Percentiles rank a stretch among this genome's conserved stretches.
These are phyloP conservation scores for Mergus octosetaceus DNA, from an alignment of 2,797 vertebrate species.

Conservation along the genomic window DNA sequence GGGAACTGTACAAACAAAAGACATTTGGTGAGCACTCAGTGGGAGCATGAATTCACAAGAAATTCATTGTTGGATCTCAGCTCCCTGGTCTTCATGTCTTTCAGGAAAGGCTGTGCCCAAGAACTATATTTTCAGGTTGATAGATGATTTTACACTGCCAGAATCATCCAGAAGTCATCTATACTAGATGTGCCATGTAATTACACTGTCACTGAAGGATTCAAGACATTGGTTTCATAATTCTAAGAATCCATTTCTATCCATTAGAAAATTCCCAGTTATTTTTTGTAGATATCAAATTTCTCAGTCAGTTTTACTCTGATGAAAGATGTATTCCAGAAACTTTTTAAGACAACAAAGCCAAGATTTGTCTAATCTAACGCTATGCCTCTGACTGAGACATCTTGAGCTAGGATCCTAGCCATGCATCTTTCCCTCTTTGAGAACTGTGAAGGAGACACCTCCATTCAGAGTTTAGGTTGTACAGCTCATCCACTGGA, in stretches of 20 bases:
- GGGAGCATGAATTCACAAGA: background rate
- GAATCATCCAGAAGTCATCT: background rate
- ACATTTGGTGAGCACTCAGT: background rate
- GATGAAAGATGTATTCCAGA: background rate
- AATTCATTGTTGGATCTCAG: background rate
- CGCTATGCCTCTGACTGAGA: background rate
- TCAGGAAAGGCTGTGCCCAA: background rate
- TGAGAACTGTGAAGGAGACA: background rate
- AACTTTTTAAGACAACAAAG: background rate
- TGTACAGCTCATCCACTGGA: rapidly evolving
- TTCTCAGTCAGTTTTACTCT: background rate
- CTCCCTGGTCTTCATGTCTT: background rate
- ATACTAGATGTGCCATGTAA: background rate
- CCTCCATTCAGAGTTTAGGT: background rate
- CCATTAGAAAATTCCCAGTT: background rate
- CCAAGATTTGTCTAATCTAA: background rate
- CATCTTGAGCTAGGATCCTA: background rate
- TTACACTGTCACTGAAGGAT: background rate
- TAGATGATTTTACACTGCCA: background rate
- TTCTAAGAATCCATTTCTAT: background rate
- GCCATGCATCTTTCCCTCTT: background rate
- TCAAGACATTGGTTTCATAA: background rate
- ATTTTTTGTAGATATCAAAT: background rate
- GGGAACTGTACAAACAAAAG: background rate
- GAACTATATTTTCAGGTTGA: background rate